phyloP scores from a whole-genome alignment of 2,113 vertebrate genomes.

The Lanius collurio region DNA sequence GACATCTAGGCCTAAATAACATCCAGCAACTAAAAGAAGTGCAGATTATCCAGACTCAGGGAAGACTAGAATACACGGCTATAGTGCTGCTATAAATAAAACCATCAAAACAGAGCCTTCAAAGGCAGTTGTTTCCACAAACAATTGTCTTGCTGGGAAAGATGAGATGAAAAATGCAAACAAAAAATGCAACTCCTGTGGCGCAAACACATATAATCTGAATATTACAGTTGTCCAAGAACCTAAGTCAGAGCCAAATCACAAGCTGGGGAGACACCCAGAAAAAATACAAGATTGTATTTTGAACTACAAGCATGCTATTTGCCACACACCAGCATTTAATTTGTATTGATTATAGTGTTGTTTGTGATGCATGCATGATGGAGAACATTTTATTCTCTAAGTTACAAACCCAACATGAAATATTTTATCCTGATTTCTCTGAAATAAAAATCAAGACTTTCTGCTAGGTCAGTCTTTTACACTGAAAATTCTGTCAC shows the following conservation, averaged over 20 bases:
- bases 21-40: not conserved
- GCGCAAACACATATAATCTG: not conserved
- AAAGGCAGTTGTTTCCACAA: not conserved
- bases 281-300: not conserved
- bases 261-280: not conserved
- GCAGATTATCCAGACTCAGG: not conserved
- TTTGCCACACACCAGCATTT: not conserved
- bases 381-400: not conserved
- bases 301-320: not conserved
- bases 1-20: not conserved
- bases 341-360: not conserved
- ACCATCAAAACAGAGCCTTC: not conserved
- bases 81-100: not conserved
- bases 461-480: not conserved
- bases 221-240: not conserved
- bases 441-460: not conserved
- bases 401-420: not conserved
- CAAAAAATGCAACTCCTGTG: not conserved
- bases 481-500: not conserved
- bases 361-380: not conserved
- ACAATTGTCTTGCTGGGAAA: not conserved
- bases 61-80: not conserved
- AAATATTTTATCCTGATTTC: not conserved
- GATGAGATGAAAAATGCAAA: not conserved
- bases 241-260: not conserved